Evolutionary conservation across 1,140 invertebrate species (phyloP).

Genomic region (Drosophila nasuta): DNA sequence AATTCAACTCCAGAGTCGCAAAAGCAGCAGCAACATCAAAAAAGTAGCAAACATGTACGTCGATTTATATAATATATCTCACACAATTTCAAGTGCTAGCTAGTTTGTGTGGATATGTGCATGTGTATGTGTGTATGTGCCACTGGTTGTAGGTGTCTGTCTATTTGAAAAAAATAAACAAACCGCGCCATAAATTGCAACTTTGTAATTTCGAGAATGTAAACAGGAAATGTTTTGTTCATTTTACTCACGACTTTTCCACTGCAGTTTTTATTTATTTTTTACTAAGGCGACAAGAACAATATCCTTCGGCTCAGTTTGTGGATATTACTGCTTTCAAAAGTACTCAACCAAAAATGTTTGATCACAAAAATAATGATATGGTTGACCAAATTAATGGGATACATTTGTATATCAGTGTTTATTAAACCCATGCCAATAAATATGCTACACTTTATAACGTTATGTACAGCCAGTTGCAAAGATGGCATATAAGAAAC

Average conservation of each 20-base stretch:
- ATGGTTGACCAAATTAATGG: background rate
- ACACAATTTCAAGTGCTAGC: conserved; percentile 3
- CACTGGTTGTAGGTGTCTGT: background rate
- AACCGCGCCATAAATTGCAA: conserved; percentile 77
- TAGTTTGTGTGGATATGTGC: conserved; percentile 42
- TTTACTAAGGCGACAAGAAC: conserved; percentile 18
- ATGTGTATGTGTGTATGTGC: conserved; percentile 37
- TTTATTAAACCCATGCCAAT: background rate
- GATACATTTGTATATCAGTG: background rate
- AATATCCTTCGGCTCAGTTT: conserved; percentile 7
- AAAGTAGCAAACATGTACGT: conserved; percentile 34
- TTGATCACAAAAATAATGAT: conserved; percentile 1
- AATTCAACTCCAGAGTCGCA: conserved; percentile 19
- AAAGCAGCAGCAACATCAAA: conserved; percentile 1
- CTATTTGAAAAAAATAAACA: conserved; percentile 57
- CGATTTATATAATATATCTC: conserved; percentile 25
- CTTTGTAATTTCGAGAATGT: conserved; percentile 73
- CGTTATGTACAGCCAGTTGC: background rate
- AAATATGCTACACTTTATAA: conserved; percentile 27
- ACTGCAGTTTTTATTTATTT: conserved; percentile 17
- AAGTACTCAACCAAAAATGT: conserved; percentile 16
- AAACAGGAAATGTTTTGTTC: conserved; percentile 78
- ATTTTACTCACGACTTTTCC: conserved; percentile 31
- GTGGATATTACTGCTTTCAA: conserved; percentile 18
- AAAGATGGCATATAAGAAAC: background rate